Conservation (phyloP, 2,888 invertebrate species). For the Andrena praecox region DNA sequence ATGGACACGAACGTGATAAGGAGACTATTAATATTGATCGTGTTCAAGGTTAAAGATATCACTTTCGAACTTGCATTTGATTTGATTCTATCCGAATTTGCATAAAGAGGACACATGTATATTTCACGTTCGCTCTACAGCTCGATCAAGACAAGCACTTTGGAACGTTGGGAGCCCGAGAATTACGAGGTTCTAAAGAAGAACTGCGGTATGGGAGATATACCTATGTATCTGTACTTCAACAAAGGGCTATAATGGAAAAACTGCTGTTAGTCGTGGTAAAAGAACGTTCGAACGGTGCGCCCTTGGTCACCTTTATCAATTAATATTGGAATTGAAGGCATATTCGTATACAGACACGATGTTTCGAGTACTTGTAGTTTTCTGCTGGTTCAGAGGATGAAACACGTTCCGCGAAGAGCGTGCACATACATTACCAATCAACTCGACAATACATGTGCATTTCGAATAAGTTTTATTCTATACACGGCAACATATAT, state of each 20-base stretch:
- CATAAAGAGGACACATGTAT: background rate
- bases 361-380: conserved; percentile 30
- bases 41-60: too few species aligned
- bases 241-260: conserved; percentile 93
- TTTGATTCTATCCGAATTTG: background rate
- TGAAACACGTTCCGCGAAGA: conserved; percentile 18
- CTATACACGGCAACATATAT: conserved; percentile 5
- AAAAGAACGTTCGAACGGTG: conserved; percentile 17
- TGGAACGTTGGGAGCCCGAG: conserved; percentile 91
- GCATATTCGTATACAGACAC: conserved; percentile 4
- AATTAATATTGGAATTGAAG: conserved; percentile 33
- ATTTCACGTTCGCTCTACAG: conserved; percentile 84
- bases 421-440: background rate
- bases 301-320: conserved; percentile 20
- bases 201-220: conserved; percentile 87
- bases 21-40: too few species aligned
- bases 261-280: conserved; percentile 22
- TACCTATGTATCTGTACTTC: conserved; percentile 92
- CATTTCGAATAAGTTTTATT: conserved; percentile 32
- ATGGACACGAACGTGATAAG: too few species aligned
- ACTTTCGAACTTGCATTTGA: too few species aligned
- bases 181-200: conserved; percentile 90
- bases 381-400: conserved; percentile 62
- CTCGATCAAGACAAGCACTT: conserved; percentile 89
- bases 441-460: conserved; percentile 24